These are phyloP conservation scores for Suncus etruscus DNA, from an alignment of 2,113 vertebrate species.

Conservation along the genomic window DNA sequence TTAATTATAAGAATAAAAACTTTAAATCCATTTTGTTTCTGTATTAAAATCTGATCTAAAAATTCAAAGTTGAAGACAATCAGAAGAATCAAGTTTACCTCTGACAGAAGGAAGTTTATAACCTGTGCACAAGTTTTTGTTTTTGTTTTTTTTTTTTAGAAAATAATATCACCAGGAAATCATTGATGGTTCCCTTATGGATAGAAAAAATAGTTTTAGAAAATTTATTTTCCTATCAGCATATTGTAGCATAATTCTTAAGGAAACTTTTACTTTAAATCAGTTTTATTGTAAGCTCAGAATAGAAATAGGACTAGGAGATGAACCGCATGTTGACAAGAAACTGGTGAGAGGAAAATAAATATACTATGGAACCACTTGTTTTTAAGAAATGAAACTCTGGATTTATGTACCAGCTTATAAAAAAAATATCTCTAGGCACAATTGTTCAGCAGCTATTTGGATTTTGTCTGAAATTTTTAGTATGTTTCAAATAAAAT, in stretches of 20 bases:
- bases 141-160: background rate
- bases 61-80: conserved; percentile 65
- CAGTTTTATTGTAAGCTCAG: conserved; percentile 78
- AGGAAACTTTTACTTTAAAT: conserved; percentile 83
- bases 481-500: conserved; percentile 65
- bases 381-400: conserved; percentile 79
- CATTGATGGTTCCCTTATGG: conserved; percentile 75
- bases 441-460: conserved; percentile 50
- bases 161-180: conserved; percentile 77
- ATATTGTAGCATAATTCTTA: conserved; percentile 79
- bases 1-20: conserved; percentile 58
- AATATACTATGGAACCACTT: conserved; percentile 73
- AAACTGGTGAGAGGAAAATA: conserved; percentile 76
- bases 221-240: conserved; percentile 80
- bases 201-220: conserved; percentile 73
- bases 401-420: conserved; percentile 71
- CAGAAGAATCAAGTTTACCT: conserved; percentile 56
- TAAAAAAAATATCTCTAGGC: conserved; percentile 58
- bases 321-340: conserved; percentile 76
- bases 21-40: conserved; percentile 41
- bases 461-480: conserved; percentile 67
- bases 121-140: conserved; percentile 59
- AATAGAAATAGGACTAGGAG: conserved; percentile 66
- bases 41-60: conserved; percentile 65
- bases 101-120: conserved; percentile 76